phyloP scores from a whole-genome alignment of 2,113 vertebrate genomes.

The Patagioenas fasciata region DNA sequence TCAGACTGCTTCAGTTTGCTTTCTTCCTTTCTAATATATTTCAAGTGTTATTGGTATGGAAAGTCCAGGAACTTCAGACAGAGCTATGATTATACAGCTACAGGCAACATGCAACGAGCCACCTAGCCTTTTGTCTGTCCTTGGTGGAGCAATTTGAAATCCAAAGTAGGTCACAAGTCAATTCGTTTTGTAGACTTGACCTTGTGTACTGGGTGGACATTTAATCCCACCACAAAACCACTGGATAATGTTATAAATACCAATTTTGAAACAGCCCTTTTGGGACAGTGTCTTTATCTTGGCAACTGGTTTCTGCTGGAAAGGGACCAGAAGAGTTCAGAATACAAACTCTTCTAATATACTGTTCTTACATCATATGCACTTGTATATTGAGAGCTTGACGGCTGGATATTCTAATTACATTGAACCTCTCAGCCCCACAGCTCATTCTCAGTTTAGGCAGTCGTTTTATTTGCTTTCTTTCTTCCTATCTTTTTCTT shows the following conservation, averaged over 20 bases:
- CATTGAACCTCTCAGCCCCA: neutral
- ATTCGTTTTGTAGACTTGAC: conserved; percentile 36
- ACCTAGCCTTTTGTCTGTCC: neutral
- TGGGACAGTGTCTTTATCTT: conserved; percentile 58
- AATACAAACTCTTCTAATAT: conserved; percentile 9
- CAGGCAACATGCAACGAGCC: neutral
- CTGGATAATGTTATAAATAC: conserved; percentile 51
- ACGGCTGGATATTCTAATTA: neutral
- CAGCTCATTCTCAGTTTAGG: neutral
- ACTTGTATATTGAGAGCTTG: neutral
- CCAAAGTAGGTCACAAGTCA: conserved; percentile 33
- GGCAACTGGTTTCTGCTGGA: conserved; percentile 18
- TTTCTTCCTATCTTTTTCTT: neutral
- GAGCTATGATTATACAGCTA: neutral
- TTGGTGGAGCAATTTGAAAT: neutral
- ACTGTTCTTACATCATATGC: neutral
- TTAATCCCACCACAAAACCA: conserved; percentile 70
- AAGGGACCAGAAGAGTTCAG: neutral
- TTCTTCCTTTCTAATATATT: neutral
- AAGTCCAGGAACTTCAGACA: neutral
- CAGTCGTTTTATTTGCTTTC: neutral
- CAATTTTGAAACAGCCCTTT: conserved; percentile 62
- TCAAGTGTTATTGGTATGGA: neutral
- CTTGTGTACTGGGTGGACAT: conserved; percentile 58
- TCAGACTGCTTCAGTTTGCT: neutral